Evolutionary conservation across 2,113 vertebrate species (phyloP).

Genomic region (Callocephalon fimbriatum): DNA sequence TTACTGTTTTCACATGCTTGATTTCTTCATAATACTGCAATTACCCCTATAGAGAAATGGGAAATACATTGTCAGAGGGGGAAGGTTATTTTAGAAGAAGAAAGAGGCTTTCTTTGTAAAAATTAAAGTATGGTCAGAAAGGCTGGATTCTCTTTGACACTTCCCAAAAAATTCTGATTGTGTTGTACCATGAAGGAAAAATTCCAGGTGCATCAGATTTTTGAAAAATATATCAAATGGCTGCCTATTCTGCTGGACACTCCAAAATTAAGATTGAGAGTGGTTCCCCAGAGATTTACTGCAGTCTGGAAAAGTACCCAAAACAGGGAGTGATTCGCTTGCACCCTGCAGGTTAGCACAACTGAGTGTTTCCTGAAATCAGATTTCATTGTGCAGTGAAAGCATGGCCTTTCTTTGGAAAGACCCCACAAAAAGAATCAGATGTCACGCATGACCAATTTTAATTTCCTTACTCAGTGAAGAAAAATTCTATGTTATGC

Average conservation of each 20-base stretch:
- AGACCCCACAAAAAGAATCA: not conserved
- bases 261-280: not conserved
- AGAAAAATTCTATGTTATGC: not conserved
- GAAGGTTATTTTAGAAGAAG: not conserved
- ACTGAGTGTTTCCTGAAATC: not conserved
- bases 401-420: not conserved
- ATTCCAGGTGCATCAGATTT: not conserved
- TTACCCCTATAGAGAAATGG: not conserved
- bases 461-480: not conserved
- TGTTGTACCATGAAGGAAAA: not conserved
- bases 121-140: not conserved
- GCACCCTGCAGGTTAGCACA: not conserved
- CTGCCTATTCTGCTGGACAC: not conserved
- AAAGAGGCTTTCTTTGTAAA: not conserved
- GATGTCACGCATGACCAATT: accelerated
- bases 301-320: not conserved
- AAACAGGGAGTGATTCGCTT: not conserved
- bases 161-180: not conserved
- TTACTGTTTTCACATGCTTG: not conserved
- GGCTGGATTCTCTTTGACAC: not conserved
- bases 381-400: not conserved
- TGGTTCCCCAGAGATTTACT: not conserved
- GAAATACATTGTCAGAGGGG: not conserved
- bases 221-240: not conserved
- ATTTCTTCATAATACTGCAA: not conserved